Conservation (phyloP, 2,888 invertebrate species). For the Rhogogaster chlorosoma region DNA sequence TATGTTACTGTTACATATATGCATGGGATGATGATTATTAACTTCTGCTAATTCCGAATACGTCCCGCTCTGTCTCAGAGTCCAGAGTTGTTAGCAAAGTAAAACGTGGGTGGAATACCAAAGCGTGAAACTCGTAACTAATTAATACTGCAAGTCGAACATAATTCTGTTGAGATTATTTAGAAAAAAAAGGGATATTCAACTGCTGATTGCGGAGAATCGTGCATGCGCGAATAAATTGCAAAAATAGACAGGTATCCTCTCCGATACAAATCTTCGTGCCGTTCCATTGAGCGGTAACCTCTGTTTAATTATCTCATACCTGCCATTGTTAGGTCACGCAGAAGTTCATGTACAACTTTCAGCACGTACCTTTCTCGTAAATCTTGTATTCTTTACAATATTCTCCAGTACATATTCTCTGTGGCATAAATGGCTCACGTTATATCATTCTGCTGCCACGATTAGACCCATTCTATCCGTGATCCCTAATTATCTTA, state of each 20-base stretch:
- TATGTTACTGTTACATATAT: background rate
- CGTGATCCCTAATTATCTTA: background rate
- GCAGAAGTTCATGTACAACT: conserved; percentile 3
- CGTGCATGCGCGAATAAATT: background rate
- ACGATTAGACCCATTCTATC: background rate
- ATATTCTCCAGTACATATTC: background rate
- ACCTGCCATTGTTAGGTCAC: conserved; percentile 31
- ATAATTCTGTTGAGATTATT: background rate
- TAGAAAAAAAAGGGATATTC: background rate
- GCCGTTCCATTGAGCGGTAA: conserved; percentile 4
- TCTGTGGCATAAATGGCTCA: background rate
- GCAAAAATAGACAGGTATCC: background rate
- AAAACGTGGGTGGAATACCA: no score
- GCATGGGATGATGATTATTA: no score
- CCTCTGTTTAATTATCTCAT: background rate
- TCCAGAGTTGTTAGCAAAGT: no score
- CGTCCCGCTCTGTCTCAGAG: no score
- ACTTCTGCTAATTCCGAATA: no score
- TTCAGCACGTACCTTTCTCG: background rate
- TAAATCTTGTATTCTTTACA: conserved; percentile 10
- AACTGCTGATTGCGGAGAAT: background rate
- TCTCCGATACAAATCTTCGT: background rate
- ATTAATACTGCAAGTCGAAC: background rate
- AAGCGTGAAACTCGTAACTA: no score
- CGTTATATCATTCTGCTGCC: background rate